Evolutionary conservation across 2,797 vertebrate species (phyloP).

Genomic region (Dermochelys coriacea): DNA sequence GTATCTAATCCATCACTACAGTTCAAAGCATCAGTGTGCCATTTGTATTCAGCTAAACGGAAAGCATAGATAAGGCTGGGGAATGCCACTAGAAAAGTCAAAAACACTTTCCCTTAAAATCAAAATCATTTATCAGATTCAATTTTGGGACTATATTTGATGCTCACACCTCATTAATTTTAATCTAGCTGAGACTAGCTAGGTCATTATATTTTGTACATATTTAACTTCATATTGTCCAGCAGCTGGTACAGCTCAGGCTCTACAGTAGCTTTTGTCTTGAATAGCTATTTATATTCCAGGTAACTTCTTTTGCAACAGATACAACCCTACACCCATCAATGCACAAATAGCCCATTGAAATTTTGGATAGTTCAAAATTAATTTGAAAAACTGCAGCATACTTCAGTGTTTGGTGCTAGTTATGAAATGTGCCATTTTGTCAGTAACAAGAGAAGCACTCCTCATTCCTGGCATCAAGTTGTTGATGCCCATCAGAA

Average conservation of each 20-base stretch:
- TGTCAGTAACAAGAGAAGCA: not conserved
- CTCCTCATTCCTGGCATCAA: not conserved
- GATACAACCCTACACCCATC: not conserved
- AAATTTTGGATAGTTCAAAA: not conserved
- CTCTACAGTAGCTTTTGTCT: not conserved
- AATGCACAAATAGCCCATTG: not conserved
- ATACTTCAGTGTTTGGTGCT: not conserved
- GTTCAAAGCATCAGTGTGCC: not conserved
- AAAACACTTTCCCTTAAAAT: not conserved
- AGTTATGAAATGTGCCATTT: not conserved
- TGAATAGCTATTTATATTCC: not conserved
- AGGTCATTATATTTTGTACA: not conserved
- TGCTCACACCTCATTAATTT: not conserved
- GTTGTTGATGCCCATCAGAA: not conserved
- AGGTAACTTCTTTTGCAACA: accelerated
- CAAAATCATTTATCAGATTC: not conserved
- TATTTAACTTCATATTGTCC: not conserved
- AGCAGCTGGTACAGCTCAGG: not conserved
- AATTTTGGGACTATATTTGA: not conserved
- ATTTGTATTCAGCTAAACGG: not conserved
- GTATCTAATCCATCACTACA: not conserved
- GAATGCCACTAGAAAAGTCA: not conserved
- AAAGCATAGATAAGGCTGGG: not conserved
- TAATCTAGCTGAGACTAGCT: not conserved
- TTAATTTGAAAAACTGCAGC: not conserved